Percentiles rank a stretch among this genome's conserved stretches.
phyloP scores from a whole-genome alignment of 30 jellyfish, hydroid and myxozoan species.

The Rhopilema esculentum region DNA sequence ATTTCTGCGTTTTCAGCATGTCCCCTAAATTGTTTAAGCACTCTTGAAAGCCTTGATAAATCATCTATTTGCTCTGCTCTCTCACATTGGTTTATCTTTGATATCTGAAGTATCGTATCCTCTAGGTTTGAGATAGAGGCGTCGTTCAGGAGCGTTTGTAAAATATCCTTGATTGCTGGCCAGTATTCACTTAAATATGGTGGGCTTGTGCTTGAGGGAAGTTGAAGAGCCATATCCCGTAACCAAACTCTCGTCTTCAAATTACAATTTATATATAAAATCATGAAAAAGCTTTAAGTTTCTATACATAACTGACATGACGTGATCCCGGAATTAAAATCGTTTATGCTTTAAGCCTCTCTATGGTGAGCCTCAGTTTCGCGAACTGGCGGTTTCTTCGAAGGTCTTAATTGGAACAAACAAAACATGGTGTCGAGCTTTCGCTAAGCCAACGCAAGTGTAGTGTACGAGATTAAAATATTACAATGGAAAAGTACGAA shows the following conservation, averaged over 20 bases:
- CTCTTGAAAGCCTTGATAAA: background rate
- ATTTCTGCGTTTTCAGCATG: background rate
- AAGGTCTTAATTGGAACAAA: slow-evolving; percentile 46
- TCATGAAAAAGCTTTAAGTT: too few relatives aligned
- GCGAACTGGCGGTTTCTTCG: slow-evolving; percentile 77
- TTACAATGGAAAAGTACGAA: background rate
- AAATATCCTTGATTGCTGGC: background rate
- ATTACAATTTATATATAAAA: too few relatives aligned
- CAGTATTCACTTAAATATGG: slow-evolving; percentile 19
- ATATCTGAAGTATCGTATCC: background rate
- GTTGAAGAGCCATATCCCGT: slow-evolving; percentile 1
- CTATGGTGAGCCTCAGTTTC: slow-evolving; percentile 42
- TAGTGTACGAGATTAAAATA: background rate
- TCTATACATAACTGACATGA: too few relatives aligned
- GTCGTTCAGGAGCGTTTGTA: background rate
- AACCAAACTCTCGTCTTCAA: too few relatives aligned
- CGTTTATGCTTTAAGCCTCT: slow-evolving; percentile 37
- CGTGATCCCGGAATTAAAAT: background rate
- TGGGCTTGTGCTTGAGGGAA: slow-evolving; percentile 14
- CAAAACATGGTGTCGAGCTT: background rate
- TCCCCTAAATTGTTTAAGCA: background rate
- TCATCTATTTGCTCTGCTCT: background rate
- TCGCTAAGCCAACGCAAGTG: background rate
- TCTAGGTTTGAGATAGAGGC: background rate
- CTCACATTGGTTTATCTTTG: background rate